These are phyloP conservation scores for Atta cephalotes DNA, from an alignment of 1,140 invertebrate species.

Conservation along the genomic window DNA sequence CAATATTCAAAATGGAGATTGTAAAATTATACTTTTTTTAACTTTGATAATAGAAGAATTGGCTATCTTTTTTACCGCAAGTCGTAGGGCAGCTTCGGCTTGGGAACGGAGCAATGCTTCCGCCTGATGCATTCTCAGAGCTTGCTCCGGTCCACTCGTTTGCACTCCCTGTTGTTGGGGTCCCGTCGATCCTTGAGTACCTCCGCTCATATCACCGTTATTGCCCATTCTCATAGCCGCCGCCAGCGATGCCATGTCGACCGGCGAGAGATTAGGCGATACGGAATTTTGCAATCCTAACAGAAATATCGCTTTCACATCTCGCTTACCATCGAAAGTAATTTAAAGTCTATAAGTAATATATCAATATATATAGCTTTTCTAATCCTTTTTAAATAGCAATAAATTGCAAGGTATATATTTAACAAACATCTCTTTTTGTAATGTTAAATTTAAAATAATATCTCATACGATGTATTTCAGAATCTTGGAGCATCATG, in stretches of 20 bases:
- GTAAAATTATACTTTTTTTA: background rate
- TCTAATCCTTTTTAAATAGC: background rate
- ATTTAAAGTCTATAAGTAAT: background rate
- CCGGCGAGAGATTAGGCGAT: slow-evolving; percentile 88
- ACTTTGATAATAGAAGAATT: background rate
- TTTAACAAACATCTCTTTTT: background rate
- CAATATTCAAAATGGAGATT: background rate
- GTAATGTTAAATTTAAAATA: background rate
- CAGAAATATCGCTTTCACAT: slow-evolving; percentile 38
- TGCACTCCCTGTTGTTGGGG: slow-evolving; percentile 87
- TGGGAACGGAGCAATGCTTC: slow-evolving; percentile 93
- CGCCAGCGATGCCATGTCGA: slow-evolving; percentile 91
- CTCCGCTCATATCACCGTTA: slow-evolving; percentile 87
- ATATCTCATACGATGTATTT: background rate
- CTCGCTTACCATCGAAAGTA: background rate
- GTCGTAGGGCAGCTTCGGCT: slow-evolving; percentile 92
- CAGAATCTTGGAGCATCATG: background rate
- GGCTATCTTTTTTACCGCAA: slow-evolving; percentile 88
- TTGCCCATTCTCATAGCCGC: slow-evolving; percentile 92
- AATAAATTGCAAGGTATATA: background rate
- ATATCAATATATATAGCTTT: background rate
- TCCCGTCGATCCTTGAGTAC: slow-evolving; percentile 86
- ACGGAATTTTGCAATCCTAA: slow-evolving; percentile 85
- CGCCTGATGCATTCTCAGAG: slow-evolving; percentile 91
- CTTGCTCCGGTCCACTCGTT: slow-evolving; percentile 88